phyloP scores from a whole-genome alignment of 2,797 vertebrate species.

The Paramormyrops hopkinsi region DNA sequence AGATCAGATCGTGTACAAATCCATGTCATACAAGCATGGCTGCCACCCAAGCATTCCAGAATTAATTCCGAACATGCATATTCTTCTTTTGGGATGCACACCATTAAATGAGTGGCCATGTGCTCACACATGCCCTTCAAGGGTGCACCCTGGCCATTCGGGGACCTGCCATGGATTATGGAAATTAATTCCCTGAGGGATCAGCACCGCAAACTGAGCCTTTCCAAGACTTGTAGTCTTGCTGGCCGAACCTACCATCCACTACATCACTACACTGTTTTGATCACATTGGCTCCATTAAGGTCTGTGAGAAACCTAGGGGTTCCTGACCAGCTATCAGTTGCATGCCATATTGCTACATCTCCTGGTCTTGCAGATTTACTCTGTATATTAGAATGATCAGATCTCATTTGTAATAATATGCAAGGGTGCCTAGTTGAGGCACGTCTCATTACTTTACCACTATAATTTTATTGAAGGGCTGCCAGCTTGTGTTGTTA shows the following conservation, averaged over 20 bases:
- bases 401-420: neutral
- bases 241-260: neutral
- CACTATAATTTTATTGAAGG: neutral
- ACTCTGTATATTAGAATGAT: neutral
- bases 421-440: neutral
- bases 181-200: neutral
- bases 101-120: neutral
- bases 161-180: neutral
- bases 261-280: neutral
- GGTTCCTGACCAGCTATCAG: neutral
- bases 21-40: neutral
- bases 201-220: neutral
- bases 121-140: neutral
- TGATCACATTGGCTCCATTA: neutral
- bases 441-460: neutral
- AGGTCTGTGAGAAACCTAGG: neutral
- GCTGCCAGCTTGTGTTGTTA: neutral
- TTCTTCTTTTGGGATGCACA: neutral
- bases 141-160: neutral
- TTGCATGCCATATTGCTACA: neutral
- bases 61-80: neutral
- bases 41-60: neutral
- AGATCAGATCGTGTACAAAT: neutral
- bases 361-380: neutral
- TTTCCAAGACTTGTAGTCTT: neutral